phyloP scores from a whole-genome alignment of 2,113 vertebrate genomes.

The Anhinga rufa region DNA sequence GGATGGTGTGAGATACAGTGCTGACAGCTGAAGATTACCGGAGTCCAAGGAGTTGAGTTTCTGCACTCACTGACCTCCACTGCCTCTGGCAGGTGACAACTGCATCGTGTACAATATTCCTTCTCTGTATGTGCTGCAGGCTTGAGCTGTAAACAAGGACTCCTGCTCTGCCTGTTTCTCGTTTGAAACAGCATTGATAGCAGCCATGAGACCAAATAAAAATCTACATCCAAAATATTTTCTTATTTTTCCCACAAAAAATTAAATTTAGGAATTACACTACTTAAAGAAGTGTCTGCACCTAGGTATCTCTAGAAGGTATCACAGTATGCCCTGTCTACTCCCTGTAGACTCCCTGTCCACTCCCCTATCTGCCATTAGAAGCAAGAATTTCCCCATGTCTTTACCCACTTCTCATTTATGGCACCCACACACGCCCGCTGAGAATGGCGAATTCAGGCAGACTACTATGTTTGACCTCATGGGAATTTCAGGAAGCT shows the following conservation, averaged over 20 bases:
- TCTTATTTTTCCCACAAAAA: neutral
- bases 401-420: neutral
- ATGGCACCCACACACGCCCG: neutral
- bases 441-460: neutral
- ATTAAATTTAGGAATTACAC: neutral
- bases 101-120: rapidly evolving
- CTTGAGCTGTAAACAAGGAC: neutral
- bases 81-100: neutral
- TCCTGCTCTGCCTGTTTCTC: neutral
- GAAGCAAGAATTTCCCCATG: neutral
- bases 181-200: neutral
- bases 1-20: neutral
- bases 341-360: neutral
- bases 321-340: neutral
- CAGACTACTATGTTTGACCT: neutral
- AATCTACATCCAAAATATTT: neutral
- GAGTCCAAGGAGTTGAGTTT: neutral
- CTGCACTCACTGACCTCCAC: neutral
- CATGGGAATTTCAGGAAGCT: neutral
- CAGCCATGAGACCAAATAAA: neutral
- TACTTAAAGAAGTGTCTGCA: neutral
- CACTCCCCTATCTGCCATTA: neutral
- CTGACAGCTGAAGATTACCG: neutral
- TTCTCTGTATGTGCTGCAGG: neutral
- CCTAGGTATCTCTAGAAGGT: neutral